Percentiles rank a stretch among this genome's conserved stretches.
Evolutionary conservation across 2,888 invertebrate genomes (phyloP).

Genomic region (Chrysina gloriosa): DNA sequence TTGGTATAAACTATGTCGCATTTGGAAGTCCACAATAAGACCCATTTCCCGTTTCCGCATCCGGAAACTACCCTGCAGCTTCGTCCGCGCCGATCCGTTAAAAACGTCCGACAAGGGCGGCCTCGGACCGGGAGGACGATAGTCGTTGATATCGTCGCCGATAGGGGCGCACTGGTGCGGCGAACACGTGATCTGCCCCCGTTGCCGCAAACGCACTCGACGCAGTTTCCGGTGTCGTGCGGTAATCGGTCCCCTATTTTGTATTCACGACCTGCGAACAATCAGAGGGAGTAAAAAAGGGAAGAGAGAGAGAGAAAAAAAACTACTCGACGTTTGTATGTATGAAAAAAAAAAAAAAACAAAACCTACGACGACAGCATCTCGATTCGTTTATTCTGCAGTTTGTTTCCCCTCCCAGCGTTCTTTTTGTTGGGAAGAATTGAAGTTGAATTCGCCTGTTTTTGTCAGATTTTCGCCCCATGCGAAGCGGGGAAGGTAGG

Average conservation of each 20-base stretch:
- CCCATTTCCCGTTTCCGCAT: not conserved
- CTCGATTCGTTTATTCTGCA: too few species aligned
- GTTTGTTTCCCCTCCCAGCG: too few species aligned
- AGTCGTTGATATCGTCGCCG: slow-evolving; percentile 62
- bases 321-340: too few species aligned
- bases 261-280: slow-evolving; percentile 70
- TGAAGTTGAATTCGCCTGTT: too few species aligned
- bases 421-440: too few species aligned
- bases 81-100: slow-evolving; percentile 54
- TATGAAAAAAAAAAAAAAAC: not conserved
- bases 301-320: slow-evolving; percentile 13
- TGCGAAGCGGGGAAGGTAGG: too few species aligned
- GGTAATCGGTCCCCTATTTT: slow-evolving; percentile 74
- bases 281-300: slow-evolving; percentile 11
- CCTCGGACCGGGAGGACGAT: slow-evolving; percentile 60
- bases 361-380: not conserved
- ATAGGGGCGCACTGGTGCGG: slow-evolving; percentile 63
- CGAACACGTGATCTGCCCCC: slow-evolving; percentile 66
- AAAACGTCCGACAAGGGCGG: slow-evolving; percentile 53
- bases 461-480: too few species aligned
- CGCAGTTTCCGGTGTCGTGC: slow-evolving; percentile 77
- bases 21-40: slow-evolving; percentile 20
- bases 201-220: slow-evolving; percentile 75
- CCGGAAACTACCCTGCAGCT: slow-evolving; percentile 51
- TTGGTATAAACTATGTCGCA: slow-evolving; percentile 7